Base-by-base conservation (phyloP, 2,888 invertebrate genomes). In the Neuroscelio doddi region DNA sequence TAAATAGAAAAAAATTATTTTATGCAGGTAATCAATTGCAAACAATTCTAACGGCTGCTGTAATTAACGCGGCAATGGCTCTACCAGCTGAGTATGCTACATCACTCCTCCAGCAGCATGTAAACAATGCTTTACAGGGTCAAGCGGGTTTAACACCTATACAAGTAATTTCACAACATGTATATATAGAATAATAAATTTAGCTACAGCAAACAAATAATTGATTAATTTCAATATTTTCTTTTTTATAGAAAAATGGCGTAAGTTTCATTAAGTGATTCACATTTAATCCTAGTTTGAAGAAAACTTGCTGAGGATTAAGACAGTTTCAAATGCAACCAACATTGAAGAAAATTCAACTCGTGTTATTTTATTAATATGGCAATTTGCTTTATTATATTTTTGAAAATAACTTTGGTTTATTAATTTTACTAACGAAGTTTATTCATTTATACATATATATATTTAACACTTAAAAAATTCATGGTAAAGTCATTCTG, bases 31-130 rank as follows among this genome's bases (percentile, higher is more conserved):
- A 89, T 76, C 88, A 88, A 68, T 76, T 89, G 66, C 90, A 89
- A 67, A 86, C 90, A 82, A 92, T 95, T 51, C 87, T 95, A 65
- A 94, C 95, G 30, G 94, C 94, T 30, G 93, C 95, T 47, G 91
- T 96, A 46, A 95, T 96, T 69, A 92, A 94, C 74, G 95, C 96
- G 3, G 94, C 96, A 27, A 93, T 96, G 89, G 91, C 93, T 74
- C 87, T 96, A 76, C 96, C 96, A 16, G 90, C 92, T 64, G 89
- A 90, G 15, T 85, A 94, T 76, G 95, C 95, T 16, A 92, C 94
- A 0, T 90, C 93, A 1, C 87, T 95, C 64, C 86, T 96, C n/a
- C 95, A 95, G 77, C 93, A 94, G 80, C 95, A 95, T 84, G 94
- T 95, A 0, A 94, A 94, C 82, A 92, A 93, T 9, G 93, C 93